Evolutionary conservation across 2,797 vertebrate species (phyloP).

Genomic region (Rhinoraja longicauda): DNA sequence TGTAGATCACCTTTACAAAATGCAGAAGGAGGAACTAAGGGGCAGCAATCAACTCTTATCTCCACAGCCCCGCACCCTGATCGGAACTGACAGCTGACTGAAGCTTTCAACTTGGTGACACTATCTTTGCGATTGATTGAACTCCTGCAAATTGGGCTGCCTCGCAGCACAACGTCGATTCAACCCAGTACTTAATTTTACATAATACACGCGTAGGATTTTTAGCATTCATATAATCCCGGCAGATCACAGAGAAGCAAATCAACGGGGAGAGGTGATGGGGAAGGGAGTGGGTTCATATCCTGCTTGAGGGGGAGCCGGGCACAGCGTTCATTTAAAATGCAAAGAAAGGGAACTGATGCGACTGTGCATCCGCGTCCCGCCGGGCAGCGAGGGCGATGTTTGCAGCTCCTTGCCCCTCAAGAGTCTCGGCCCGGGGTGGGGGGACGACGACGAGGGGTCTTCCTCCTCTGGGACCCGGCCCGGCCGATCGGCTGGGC

Average conservation of each 20-base stretch:
- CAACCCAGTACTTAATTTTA: not conserved
- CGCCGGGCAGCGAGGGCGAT: not conserved
- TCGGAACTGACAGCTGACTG: not conserved
- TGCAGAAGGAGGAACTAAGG: not conserved
- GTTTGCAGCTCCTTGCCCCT: not conserved
- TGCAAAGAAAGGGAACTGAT: no score
- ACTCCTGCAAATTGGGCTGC: not conserved
- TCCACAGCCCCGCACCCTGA: not conserved
- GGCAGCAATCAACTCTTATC: not conserved
- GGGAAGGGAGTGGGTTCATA: not conserved
- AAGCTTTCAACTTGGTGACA: constrained; percentile 21
- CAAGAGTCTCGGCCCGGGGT: no score
- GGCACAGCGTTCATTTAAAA: no score
- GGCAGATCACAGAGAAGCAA: not conserved
- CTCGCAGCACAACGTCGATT: not conserved
- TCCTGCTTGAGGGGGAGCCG: no score
- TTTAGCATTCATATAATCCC: not conserved
- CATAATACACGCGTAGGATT: not conserved
- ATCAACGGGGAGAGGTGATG: not conserved
- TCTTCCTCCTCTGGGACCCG: not conserved
- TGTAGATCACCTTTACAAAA: not conserved
- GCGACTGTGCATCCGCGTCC: not conserved
- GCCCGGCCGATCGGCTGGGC: not conserved
- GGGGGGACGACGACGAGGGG: not conserved
- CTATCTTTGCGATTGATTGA: not conserved